Evolutionary conservation across 2,797 vertebrate species (phyloP).

Genomic region (Malacoraja senta): DNA sequence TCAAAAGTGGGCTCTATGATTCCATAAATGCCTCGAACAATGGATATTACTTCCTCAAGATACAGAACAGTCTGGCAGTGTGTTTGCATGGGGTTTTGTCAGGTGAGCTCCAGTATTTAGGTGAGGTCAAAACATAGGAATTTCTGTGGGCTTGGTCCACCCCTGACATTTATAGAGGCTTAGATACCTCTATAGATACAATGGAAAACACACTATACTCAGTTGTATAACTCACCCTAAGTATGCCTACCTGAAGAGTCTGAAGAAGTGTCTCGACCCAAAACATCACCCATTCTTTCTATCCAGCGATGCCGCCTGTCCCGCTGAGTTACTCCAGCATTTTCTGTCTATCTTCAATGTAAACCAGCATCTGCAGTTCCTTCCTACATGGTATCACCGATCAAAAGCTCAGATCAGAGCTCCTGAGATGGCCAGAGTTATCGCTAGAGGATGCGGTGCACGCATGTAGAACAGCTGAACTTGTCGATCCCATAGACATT

Average conservation of each 20-base stretch:
- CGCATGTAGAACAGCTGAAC: too few species aligned
- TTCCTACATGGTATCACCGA: too few species aligned
- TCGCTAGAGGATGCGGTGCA: too few species aligned
- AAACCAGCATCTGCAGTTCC: too few species aligned
- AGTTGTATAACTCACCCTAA: background rate
- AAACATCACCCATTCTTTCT: too few species aligned
- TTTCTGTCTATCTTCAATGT: too few species aligned
- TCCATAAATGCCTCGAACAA: background rate
- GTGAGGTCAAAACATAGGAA: slow-evolving; percentile 13
- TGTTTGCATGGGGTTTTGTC: background rate
- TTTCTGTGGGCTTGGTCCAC: background rate
- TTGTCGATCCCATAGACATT: too few species aligned
- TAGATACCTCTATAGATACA: background rate
- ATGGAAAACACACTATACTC: background rate
- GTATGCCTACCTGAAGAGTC: background rate
- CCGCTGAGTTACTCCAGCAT: too few species aligned
- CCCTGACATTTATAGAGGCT: background rate
- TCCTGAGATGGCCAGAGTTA: too few species aligned
- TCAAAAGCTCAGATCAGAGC: too few species aligned
- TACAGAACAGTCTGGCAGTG: background rate
- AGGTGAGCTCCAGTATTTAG: background rate
- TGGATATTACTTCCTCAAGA: background rate
- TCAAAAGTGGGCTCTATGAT: background rate
- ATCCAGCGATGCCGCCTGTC: too few species aligned
- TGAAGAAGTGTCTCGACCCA: too few species aligned